These are phyloP conservation scores for Parazoanthus atlanticus DNA, from an alignment of 92 coral and sea anemone genomes.

Conservation along the genomic window DNA sequence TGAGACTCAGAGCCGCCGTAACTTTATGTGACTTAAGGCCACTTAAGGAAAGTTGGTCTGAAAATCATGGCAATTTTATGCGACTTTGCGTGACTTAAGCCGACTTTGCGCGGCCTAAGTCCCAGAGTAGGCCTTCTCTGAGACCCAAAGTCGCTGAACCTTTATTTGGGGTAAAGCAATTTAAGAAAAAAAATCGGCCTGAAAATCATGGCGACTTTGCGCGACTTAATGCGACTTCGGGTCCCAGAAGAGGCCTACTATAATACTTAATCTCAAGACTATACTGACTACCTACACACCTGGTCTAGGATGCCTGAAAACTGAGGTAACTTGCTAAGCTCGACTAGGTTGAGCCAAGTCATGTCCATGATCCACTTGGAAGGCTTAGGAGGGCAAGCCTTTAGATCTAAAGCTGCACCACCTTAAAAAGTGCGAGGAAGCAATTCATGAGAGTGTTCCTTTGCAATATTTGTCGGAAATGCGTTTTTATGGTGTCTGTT, in stretches of 20 bases:
- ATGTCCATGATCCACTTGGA: slow-evolving; percentile 93
- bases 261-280: neutral
- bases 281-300: slow-evolving; percentile 63
- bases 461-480: neutral
- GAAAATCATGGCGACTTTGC: too few relatives aligned
- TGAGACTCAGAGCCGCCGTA: too few relatives aligned
- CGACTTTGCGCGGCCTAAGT: too few relatives aligned
- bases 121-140: too few relatives aligned
- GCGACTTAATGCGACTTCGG: too few relatives aligned
- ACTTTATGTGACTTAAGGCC: too few relatives aligned
- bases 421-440: slow-evolving; percentile 53
- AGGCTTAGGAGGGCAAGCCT: slow-evolving; percentile 88
- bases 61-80: too few relatives aligned
- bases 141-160: too few relatives aligned
- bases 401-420: slow-evolving; percentile 91
- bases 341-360: slow-evolving; percentile 93
- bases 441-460: neutral
- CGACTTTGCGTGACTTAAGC: too few relatives aligned
- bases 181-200: too few relatives aligned
- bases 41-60: too few relatives aligned
- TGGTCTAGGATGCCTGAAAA: slow-evolving; percentile 95
- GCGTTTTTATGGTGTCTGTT: neutral
- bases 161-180: too few relatives aligned
- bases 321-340: slow-evolving; percentile 90
- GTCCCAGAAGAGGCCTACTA: neutral